Evolutionary conservation across 2,797 vertebrate species (phyloP), one percentile per base, ranked within the genome.

Genomic region (Leuciscus waleckii): DNA sequence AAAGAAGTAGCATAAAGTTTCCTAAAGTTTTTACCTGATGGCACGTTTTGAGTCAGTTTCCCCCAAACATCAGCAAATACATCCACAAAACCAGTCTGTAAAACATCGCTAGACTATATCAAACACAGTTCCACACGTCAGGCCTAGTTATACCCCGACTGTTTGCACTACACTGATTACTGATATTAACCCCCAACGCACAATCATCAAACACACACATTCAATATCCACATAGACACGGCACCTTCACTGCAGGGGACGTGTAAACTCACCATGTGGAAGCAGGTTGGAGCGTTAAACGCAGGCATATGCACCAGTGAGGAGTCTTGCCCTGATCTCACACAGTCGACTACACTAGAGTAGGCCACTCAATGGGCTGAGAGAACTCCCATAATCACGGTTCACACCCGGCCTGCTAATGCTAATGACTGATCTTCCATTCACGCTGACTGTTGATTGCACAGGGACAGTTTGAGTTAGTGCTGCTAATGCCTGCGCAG

Each of bases 111-210:
- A 51, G 41, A 74, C 63, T 35, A 65, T 10, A 4, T 13, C 85
- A 78, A 49, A 65, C 78, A 85, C 68, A 14, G 9, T 37, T 29
- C 26, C 69, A 54, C 91, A 93, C 87, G 91, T 92, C 92, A 92
- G 91, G 91, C 91, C 92, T 94, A 95, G 94, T 94, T 94, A 95
- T 95, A 95, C 91, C 93, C 93, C 87, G 90, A 84, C 91, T 89
- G 93, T 94, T 94, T 94, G 93, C 94, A 94, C 94, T 94, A 94
- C 94, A 94, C 90, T 94, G 94, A 95, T 94, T 94, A 94, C 92
- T 93, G 91, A 95, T 94, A 94, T 93, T 92, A 91, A 76, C 84
- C 56, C 69, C 54, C 70, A 86, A 83, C 70, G 89, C 90, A 92
- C 92, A 91, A 89, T 90, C 89, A 89, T 81, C 73, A 75, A 68